Conservation (phyloP, 2,888 invertebrate genomes). For the Drosophila borealis region DNA sequence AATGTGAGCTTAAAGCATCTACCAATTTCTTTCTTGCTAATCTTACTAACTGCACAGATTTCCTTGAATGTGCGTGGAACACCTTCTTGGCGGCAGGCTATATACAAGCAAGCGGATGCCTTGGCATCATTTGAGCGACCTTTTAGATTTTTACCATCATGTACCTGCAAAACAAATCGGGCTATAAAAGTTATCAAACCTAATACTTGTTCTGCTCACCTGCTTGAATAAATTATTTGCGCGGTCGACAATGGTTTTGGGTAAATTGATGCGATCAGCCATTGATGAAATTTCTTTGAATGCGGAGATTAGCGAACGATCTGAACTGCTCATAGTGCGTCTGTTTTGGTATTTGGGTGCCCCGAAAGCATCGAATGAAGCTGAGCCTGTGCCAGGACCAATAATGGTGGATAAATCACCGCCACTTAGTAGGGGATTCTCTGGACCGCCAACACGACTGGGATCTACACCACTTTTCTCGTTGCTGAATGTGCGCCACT, state of each 20-base stretch:
- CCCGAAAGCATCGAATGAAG: constrained; percentile 95
- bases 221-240: constrained; percentile 99
- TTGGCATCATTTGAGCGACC: constrained; percentile 99
- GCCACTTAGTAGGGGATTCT: constrained; percentile 97
- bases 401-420: constrained; percentile 99
- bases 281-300: constrained; percentile 98
- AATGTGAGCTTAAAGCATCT: constrained; percentile 98
- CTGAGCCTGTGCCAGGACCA: constrained; percentile 90
- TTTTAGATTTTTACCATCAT: constrained; percentile 97
- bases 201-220: constrained; percentile 84
- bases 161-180: constrained; percentile 86
- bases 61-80: constrained; percentile 99
- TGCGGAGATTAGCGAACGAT: constrained; percentile 97
- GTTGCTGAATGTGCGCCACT: constrained; percentile 99
- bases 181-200: background rate
- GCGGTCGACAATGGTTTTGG: constrained; percentile 98
- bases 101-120: constrained; percentile 99
- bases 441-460: constrained; percentile 99
- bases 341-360: constrained; percentile 91
- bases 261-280: constrained; percentile 99
- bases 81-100: constrained; percentile 99
- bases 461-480: constrained; percentile 98
- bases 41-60: constrained; percentile 99
- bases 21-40: constrained; percentile 99
- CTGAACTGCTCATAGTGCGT: constrained; percentile 95